These are phyloP conservation scores for Macropodus opercularis DNA, from an alignment of 2,797 vertebrate genomes.

Conservation along the genomic window DNA sequence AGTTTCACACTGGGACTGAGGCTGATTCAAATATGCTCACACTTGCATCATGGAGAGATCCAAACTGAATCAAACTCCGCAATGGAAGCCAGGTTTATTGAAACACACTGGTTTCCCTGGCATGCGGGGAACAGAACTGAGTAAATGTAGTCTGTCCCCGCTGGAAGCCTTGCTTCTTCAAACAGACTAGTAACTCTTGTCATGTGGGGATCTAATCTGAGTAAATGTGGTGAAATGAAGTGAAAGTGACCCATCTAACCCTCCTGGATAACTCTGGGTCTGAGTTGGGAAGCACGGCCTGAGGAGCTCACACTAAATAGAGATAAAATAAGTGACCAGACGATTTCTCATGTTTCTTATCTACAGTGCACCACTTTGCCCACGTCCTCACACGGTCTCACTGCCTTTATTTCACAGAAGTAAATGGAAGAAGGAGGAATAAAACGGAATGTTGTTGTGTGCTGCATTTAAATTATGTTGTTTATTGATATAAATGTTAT, in stretches of 20 bases:
- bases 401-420: not conserved
- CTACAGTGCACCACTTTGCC: constrained; percentile 3
- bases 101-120: constrained; percentile 27
- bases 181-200: constrained; percentile 5
- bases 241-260: constrained; percentile 35
- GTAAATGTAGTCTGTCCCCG: constrained; percentile 18
- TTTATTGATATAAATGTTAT: no score
- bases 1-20: constrained; percentile 35
- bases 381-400: not conserved
- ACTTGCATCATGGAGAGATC: constrained; percentile 36
- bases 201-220: constrained; percentile 41
- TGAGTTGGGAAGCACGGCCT: constrained; percentile 23
- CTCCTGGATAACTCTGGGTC: constrained; percentile 9
- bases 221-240: constrained; percentile 46
- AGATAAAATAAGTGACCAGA: constrained; percentile 29
- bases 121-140: constrained; percentile 19
- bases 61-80: constrained; percentile 31
- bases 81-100: constrained; percentile 23
- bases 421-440: no score
- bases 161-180: constrained; percentile 9
- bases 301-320: not conserved
- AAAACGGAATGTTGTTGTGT: no score
- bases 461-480: no score
- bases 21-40: constrained; percentile 38
- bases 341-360: constrained; percentile 25